Evolutionary conservation across 2,113 vertebrate species (phyloP).

Genomic region (Pao palembangensis): DNA sequence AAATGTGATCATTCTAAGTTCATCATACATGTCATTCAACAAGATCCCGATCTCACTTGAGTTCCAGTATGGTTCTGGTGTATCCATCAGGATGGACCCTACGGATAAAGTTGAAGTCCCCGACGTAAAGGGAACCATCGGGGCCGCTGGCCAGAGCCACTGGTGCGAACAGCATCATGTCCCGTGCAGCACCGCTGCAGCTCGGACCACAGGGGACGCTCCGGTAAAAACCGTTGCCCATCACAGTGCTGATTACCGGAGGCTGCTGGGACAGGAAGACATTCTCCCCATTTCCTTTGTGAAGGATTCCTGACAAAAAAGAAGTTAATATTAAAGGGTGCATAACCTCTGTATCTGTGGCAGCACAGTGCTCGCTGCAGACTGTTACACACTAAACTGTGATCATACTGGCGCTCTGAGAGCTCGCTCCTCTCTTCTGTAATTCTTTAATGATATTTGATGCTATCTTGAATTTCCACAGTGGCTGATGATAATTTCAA

Average conservation of each 20-base stretch:
- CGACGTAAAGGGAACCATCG: constrained; percentile 91
- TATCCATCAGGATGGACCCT: constrained; percentile 89
- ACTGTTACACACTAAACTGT: neutral
- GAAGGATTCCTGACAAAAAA: constrained; percentile 84
- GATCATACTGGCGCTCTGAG: neutral
- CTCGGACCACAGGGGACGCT: constrained; percentile 77
- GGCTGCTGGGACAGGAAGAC: constrained; percentile 97
- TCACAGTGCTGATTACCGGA: constrained; percentile 87
- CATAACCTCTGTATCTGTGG: too few relatives aligned
- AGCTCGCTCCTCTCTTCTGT: neutral
- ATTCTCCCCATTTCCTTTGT: constrained; percentile 98
- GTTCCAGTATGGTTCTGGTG: constrained; percentile 87
- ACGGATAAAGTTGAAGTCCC: constrained; percentile 96
- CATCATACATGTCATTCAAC: neutral
- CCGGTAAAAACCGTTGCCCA: constrained; percentile 93
- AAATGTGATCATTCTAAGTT: neutral
- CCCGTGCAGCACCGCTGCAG: constrained; percentile 85
- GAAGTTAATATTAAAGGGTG: neutral
- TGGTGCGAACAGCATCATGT: constrained; percentile 93
- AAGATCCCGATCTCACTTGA: constrained; percentile 79
- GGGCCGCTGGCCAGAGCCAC: constrained; percentile 90
- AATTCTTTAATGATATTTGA: neutral
- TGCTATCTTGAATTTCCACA: neutral
- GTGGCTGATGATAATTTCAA: neutral
- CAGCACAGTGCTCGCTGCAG: too few relatives aligned